A percentile compares a stretch with the other conserved stretches of the same genome.
Conservation (phyloP, 2,888 invertebrate genomes). For the Acleris literana region DNA sequence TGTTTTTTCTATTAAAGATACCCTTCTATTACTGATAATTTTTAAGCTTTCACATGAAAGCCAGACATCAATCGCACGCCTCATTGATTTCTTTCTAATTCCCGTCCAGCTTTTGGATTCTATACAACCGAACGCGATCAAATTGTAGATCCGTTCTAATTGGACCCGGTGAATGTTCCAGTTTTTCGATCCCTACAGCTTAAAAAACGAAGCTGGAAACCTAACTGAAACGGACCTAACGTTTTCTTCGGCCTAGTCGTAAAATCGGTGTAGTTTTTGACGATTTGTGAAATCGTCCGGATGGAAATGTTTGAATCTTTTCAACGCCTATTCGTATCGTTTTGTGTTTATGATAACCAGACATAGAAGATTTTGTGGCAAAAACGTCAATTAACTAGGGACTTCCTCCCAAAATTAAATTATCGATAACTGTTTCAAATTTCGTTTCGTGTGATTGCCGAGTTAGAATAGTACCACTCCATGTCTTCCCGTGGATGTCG, state of each 20-base stretch:
- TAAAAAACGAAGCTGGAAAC: constrained; percentile 6
- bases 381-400: too few species aligned
- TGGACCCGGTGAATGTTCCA: constrained; percentile 25
- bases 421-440: too few species aligned
- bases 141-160: constrained; percentile 27
- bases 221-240: neutral
- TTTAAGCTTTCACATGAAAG: neutral
- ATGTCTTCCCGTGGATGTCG: too few species aligned
- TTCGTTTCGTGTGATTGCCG: too few species aligned
- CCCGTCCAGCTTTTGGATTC: neutral
- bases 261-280: too few species aligned
- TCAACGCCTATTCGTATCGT: too few species aligned
- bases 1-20: neutral
- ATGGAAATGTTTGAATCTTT: too few species aligned
- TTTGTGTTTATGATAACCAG: too few species aligned
- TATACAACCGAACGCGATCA: constrained; percentile 6
- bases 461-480: too few species aligned
- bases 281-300: too few species aligned
- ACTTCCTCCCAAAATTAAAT: too few species aligned
- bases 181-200: constrained; percentile 16
- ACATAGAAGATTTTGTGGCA: too few species aligned
- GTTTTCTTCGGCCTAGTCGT: constrained; percentile 18
- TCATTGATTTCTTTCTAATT: constrained; percentile 3
- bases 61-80: neutral
- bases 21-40: neutral